Conservation (phyloP, 2,797 vertebrate genomes). For the Mormyrus proboscirostris region DNA sequence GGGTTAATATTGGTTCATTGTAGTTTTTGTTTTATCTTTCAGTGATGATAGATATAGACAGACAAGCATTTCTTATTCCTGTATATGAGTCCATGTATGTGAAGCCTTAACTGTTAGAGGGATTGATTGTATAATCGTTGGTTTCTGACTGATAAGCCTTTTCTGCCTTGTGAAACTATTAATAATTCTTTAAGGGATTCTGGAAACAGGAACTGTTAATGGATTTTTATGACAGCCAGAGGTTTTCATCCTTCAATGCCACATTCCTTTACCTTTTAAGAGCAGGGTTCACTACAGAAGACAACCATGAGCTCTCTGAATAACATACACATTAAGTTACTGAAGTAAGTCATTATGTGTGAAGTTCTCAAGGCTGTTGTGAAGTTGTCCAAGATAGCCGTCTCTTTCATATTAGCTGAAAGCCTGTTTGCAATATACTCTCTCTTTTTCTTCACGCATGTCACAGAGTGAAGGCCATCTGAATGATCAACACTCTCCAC, state of each 20-base stretch:
- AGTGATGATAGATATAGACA: neutral
- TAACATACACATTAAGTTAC: neutral
- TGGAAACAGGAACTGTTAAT: neutral
- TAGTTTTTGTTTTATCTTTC: neutral
- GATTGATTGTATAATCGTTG: neutral
- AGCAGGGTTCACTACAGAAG: neutral
- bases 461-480: neutral
- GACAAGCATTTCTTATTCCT: neutral
- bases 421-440: neutral
- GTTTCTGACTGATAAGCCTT: neutral
- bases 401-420: neutral
- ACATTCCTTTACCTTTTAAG: neutral
- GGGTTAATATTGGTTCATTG: slow-evolving; percentile 11
- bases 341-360: neutral
- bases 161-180: slow-evolving; percentile 2
- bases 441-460: neutral
- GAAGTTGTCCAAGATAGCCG: neutral
- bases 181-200: neutral
- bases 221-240: neutral
- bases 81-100: neutral
- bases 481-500: neutral
- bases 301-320: neutral
- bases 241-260: neutral
- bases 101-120: neutral
- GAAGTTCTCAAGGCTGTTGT: neutral